Percentiles rank a stretch among this genome's conserved stretches.
Conservation (phyloP, 2,797 vertebrate species). For the Loriculus beryllinus region DNA sequence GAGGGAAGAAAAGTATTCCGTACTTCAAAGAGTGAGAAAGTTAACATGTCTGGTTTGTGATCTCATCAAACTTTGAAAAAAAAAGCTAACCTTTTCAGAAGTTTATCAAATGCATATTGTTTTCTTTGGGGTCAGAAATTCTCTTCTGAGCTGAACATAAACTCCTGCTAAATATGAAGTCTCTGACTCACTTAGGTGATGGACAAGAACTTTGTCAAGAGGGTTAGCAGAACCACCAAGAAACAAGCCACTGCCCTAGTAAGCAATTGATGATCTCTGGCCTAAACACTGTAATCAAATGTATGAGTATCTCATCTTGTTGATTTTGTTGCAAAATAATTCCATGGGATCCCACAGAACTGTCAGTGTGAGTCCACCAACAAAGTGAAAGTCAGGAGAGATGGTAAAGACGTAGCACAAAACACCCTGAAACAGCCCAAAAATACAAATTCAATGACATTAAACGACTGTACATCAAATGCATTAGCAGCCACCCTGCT, state of each 20-base stretch:
- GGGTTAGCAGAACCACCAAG: neutral
- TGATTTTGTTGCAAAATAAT: neutral
- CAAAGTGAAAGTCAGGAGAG: neutral
- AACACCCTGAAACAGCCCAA: neutral
- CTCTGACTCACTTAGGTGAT: neutral
- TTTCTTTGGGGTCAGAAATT: neutral
- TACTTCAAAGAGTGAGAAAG: neutral
- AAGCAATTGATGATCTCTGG: neutral
- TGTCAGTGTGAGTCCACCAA: neutral
- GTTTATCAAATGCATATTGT: neutral
- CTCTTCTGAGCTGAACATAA: neutral
- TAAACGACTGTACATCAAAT: neutral
- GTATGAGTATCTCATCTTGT: neutral
- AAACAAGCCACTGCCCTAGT: neutral
- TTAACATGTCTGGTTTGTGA: neutral
- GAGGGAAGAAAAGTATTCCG: neutral
- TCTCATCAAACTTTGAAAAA: neutral
- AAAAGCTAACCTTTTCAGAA: neutral
- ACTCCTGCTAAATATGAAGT: neutral
- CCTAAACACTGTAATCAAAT: neutral
- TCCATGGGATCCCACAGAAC: neutral
- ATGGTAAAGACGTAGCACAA: neutral
- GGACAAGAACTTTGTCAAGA: neutral
- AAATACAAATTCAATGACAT: neutral
- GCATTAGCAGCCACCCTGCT: neutral